Conservation (phyloP, 2,888 invertebrate species). For the Morinoia aosen region DNA sequence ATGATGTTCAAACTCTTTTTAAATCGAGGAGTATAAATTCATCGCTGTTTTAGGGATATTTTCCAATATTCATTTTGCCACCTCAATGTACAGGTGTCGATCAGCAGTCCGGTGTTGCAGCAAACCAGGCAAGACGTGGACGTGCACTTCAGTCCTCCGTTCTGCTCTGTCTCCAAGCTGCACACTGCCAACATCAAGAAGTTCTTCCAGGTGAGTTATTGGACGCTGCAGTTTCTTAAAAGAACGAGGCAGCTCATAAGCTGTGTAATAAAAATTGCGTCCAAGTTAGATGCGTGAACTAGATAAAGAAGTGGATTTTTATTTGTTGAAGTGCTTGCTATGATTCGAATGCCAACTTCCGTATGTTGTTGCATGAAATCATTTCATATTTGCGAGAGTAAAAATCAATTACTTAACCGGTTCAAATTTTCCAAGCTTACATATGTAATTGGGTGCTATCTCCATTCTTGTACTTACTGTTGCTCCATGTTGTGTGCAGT, state of each 20-base stretch:
- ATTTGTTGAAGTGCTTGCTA: too few species aligned
- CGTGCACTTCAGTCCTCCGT: conserved; percentile 86
- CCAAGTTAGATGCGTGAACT: too few species aligned
- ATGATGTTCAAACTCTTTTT: not conserved
- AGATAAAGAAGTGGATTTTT: too few species aligned
- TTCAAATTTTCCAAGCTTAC: too few species aligned
- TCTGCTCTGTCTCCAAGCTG: conserved; percentile 84
- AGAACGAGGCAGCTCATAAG: not conserved
- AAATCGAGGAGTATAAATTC: not conserved
- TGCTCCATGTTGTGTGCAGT: too few species aligned
- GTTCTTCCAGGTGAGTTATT: conserved; percentile 82
- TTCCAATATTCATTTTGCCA: not conserved
- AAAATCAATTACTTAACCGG: too few species aligned
- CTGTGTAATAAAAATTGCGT: too few species aligned
- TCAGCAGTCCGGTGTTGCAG: conserved; percentile 62
- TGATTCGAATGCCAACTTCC: too few species aligned
- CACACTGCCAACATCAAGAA: conserved; percentile 88
- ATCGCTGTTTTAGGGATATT: not conserved
- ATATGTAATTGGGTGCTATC: too few species aligned
- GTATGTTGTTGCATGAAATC: too few species aligned
- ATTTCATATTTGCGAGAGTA: too few species aligned
- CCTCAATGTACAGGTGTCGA: conserved; percentile 58
- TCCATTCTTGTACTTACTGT: too few species aligned
- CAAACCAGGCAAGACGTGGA: conserved; percentile 75
- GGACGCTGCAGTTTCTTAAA: conserved; percentile 71